Evolutionary conservation across 2,113 vertebrate genomes (phyloP), one percentile per base, ranked within the genome.

Genomic region (Panurus biarmicus): DNA sequence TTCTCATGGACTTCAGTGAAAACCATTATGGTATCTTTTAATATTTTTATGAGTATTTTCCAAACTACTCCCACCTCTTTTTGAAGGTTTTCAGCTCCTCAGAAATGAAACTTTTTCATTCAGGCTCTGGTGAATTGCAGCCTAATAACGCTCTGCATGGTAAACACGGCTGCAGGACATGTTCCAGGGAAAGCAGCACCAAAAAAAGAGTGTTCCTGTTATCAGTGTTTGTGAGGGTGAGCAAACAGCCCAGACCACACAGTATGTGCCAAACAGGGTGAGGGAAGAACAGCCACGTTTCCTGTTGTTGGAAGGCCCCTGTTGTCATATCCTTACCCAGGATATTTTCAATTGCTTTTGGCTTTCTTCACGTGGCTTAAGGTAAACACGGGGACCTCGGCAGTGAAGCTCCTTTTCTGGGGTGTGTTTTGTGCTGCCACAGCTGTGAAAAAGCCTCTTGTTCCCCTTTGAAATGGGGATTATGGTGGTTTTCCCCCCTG

Each of bases 101-200:
- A 9, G 10, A 61, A 64, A 8, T 2, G 17, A 21, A 79, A 51
- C 24, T 72, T 77, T 73, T 36, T 0, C 10, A 18, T 26, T 53
- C 7, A 58, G 8, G 16, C 70, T 75, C 35, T 72, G 77, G 16
- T 40, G 82, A 79, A 11, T 23, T 44, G 44, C 70, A 60, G 40
- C 70, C 21, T 26, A 3, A 33, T 22, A 23, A 44, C 0, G 1
- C 26, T 56, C 33, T 12, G 70, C 15, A 0, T 14, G 0, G 0
- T 28, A 6, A 44, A 40, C 5, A 17, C 0, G 7, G 38, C 72
- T 8, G 24, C 3, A 3, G 60, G 85, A 60, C 0, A 3, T 2
- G 38, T 16, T 87, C 50, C 82, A 85, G 91, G 77, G 33, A 45
- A 80, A 18, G 14, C 17, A 53, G 42, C 53, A 45, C 56, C 16